Base-by-base conservation (phyloP, 2,797 vertebrate species). In the Ctenosaura bakeri region DNA sequence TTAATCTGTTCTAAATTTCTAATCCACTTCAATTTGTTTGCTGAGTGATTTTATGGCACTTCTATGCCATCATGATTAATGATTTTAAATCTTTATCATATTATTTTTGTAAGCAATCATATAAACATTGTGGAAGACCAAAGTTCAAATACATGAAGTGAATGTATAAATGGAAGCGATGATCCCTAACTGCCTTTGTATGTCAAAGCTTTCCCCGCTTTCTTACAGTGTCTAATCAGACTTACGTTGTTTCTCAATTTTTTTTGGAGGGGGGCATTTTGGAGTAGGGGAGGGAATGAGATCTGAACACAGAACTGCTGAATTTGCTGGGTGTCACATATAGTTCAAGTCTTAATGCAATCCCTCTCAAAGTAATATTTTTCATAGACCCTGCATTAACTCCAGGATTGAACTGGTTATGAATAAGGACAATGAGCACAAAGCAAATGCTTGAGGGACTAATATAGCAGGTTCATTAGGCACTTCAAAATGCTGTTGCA, bases 381-480 rank as follows among this genome's bases (percentile, higher is more conserved):
- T 78, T 85, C 50, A 38, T 14, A 59, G 52, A 56, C 22, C 16
- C 29, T 80, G 1, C 46, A 35, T 82, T 64, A 42, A 42, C 24
- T 83, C 54, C 24, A 77, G n/a, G 4, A 86, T 14, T 64, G 16
- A 38, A 77, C 6, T 38, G 73, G 46, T 64, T 18, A 64, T 66
- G 46, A 87, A 87, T 42, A 77, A 83, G 74, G 64, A 12, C 79
- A 77, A 77, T 35, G 46, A 46, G 18, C n/a, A 32, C 24, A 62
- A 74, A 90, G 78, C 3, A 66, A 77, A 29, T 24, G n/a, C 42
- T 26, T 42, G 16, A 77, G 13, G 59, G 18, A 69, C 26, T 83
- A 62, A 83, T 77, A 69, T 24, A 83, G 7, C 16, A 46, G 77
- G 76, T 54, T 66, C 71, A 77, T 87, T 87, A 83, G 79, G n/a